These are phyloP conservation scores for Columba livia DNA, from an alignment of 2,113 vertebrate genomes.

Conservation along the genomic window DNA sequence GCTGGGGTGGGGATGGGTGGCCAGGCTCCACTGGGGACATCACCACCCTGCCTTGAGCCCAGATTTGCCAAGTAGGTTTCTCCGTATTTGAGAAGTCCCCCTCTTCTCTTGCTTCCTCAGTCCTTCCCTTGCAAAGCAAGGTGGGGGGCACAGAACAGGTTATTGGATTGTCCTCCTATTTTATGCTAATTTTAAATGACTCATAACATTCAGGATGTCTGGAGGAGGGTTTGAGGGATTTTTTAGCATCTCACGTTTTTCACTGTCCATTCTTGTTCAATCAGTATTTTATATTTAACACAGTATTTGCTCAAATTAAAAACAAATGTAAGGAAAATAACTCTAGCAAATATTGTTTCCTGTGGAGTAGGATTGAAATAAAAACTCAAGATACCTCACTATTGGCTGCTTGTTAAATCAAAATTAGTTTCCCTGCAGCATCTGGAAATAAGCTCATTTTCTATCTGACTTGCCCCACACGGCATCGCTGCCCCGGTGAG, in stretches of 20 bases:
- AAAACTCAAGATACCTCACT: slow-evolving; percentile 65
- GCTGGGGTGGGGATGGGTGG: rapidly evolving
- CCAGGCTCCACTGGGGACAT: rapidly evolving
- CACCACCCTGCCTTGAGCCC: rapidly evolving
- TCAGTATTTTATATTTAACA: slow-evolving; percentile 72
- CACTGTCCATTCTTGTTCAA: slow-evolving; percentile 5
- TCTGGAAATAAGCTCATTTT: slow-evolving; percentile 18
- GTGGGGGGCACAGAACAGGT: not conserved
- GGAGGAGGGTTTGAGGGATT: not conserved
- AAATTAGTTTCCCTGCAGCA: not conserved
- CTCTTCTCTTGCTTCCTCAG: not conserved
- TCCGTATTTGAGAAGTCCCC: not conserved
- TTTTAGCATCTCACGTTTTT: slow-evolving; percentile 50
- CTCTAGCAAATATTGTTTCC: slow-evolving; percentile 11
- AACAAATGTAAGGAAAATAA: slow-evolving; percentile 37
- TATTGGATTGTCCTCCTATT: not conserved
- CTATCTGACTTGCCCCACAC: not conserved
- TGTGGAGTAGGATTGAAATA: slow-evolving; percentile 62
- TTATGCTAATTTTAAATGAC: slow-evolving; percentile 42
- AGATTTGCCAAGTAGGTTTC: not conserved
- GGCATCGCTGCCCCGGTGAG: not conserved
- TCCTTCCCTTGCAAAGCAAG: not conserved
- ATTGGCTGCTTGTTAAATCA: not conserved
- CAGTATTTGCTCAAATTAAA: slow-evolving; percentile 27
- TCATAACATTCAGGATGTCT: not conserved